A percentile compares a stretch with the other conserved stretches of the same genome.
phyloP scores from a whole-genome alignment of 2,888 invertebrate genomes.

The Heliconius charithonia region DNA sequence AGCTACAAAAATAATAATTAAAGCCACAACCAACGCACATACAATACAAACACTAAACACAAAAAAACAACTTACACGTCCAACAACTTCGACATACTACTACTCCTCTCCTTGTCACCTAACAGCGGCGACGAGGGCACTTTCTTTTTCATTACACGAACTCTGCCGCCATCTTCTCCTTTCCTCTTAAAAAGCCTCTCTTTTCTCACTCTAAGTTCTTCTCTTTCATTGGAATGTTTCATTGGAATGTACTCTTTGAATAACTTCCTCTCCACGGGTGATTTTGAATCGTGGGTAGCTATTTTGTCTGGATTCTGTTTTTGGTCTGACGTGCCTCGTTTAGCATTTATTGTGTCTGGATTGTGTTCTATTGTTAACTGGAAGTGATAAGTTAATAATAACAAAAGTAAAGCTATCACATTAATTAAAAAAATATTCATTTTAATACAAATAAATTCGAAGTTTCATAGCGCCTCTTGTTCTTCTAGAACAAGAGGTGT shows the following conservation, averaged over 20 bases:
- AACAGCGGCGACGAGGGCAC: slow-evolving; percentile 71
- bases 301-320: slow-evolving; percentile 51
- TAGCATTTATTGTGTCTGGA: slow-evolving; percentile 85
- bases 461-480: too few relatives aligned
- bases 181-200: slow-evolving; percentile 78
- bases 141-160: slow-evolving; percentile 66
- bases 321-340: slow-evolving; percentile 48
- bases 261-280: slow-evolving; percentile 84
- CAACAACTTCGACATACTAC: slow-evolving; percentile 92
- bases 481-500: too few relatives aligned
- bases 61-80: slow-evolving; percentile 83
- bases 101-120: slow-evolving; percentile 92
- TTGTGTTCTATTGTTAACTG: slow-evolving; percentile 95
- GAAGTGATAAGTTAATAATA: slow-evolving; percentile 7
- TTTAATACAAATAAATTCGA: too few relatives aligned
- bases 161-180: slow-evolving; percentile 68
- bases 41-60: neutral
- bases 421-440: too few relatives aligned
- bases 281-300: slow-evolving; percentile 60
- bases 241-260: slow-evolving; percentile 53
- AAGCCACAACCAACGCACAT: neutral
- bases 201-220: slow-evolving; percentile 74
- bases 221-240: slow-evolving; percentile 70
- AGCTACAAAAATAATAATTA: neutral
- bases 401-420: neutral